Conservation (phyloP, 2,113 vertebrate species). For the Forbesichthys agassizii region DNA sequence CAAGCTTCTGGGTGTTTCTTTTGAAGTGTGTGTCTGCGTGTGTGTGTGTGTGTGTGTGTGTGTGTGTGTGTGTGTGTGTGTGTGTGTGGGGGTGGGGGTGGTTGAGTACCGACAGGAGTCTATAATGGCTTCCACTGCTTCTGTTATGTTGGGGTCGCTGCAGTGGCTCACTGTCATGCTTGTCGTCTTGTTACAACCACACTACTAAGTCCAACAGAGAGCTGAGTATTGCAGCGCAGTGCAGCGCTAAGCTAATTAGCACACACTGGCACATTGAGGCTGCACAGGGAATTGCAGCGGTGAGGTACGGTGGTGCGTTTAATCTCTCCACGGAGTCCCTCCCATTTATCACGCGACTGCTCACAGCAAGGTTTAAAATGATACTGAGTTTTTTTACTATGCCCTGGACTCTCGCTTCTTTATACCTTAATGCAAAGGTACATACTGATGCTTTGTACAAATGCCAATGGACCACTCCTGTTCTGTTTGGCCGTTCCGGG, state of each 20-base stretch:
- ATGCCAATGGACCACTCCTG: too few relatives aligned
- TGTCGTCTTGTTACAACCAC: slow-evolving; percentile 44
- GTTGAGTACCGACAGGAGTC: slow-evolving; percentile 55
- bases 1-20: slow-evolving; percentile 50
- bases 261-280: slow-evolving; percentile 8
- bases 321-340: slow-evolving; percentile 32
- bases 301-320: slow-evolving; percentile 40
- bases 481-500: too few relatives aligned
- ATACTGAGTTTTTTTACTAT: too few relatives aligned
- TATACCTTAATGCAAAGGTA: too few relatives aligned
- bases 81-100: slow-evolving; percentile 10
- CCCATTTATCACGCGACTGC: slow-evolving; percentile 48
- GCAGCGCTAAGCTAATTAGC: too few relatives aligned
- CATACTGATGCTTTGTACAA: too few relatives aligned
- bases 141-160: slow-evolving; percentile 14
- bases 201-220: slow-evolving; percentile 26
- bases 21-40: slow-evolving; percentile 34
- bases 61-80: not conserved
- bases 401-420: too few relatives aligned
- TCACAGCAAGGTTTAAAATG: slow-evolving; percentile 34
- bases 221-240: slow-evolving; percentile 2
- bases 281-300: slow-evolving; percentile 33
- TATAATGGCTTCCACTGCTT: slow-evolving; percentile 46
- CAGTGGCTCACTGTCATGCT: slow-evolving; percentile 40
- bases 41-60: slow-evolving; percentile 2